phyloP scores from a whole-genome alignment of 2,888 invertebrate species.

The Podabrus alpinus region DNA sequence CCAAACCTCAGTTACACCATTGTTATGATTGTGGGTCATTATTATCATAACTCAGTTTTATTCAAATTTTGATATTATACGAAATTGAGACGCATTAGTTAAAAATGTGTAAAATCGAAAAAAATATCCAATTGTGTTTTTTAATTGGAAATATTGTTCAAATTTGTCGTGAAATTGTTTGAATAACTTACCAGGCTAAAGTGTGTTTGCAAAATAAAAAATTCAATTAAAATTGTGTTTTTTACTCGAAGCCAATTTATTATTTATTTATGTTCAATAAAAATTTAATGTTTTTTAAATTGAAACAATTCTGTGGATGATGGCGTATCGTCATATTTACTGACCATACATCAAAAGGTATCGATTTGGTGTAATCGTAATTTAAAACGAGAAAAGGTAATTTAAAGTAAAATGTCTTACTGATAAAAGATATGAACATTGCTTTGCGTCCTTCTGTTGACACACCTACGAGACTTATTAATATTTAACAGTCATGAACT shows the following conservation, averaged over 20 bases:
- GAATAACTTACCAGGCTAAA: background rate
- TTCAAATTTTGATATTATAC: background rate
- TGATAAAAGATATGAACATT: background rate
- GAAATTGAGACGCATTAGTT: background rate
- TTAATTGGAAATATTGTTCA: background rate
- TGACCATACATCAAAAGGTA: background rate
- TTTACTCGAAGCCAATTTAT: background rate
- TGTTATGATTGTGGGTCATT: background rate
- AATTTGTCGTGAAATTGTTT: background rate
- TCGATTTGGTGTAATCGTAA: background rate
- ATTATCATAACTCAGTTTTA: background rate
- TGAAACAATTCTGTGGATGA: background rate
- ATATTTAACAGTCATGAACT: slow-evolving; percentile 36
- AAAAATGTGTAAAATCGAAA: background rate
- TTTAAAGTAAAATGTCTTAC: background rate
- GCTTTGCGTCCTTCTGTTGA: background rate
- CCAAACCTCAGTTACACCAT: background rate
- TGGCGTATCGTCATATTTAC: background rate
- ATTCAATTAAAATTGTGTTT: background rate
- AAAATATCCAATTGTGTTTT: background rate
- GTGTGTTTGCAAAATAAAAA: background rate
- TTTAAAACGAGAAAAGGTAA: background rate
- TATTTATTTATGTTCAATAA: background rate
- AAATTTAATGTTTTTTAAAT: background rate
- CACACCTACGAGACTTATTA: slow-evolving; percentile 14